Conservation (phyloP, 2,113 vertebrate species). For the Pollimyrus isidori region DNA sequence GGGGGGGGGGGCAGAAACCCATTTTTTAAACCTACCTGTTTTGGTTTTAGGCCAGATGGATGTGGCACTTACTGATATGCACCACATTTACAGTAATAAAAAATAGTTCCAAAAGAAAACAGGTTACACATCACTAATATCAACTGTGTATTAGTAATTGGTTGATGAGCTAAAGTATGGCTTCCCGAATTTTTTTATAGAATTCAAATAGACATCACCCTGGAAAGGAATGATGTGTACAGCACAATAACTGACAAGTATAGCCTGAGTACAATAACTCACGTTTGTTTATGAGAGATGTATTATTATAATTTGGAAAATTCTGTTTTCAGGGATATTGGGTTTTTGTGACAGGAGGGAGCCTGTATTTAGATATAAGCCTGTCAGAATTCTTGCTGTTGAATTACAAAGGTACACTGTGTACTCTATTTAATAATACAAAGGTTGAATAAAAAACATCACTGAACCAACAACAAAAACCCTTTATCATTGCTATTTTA, state of each 20-base stretch:
- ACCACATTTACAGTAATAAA: background rate
- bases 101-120: background rate
- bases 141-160: background rate
- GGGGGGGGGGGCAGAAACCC: background rate
- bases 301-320: conserved; percentile 36
- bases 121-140: background rate
- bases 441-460: conserved; percentile 47
- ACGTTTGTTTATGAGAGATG: conserved; percentile 18
- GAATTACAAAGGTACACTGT: conserved; percentile 49
- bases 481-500: background rate
- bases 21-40: background rate
- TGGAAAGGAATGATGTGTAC: background rate
- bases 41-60: background rate
- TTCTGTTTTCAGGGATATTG: conserved; percentile 48
- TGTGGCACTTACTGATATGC: no score
- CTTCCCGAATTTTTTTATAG: conserved; percentile 2
- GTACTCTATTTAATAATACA: conserved; percentile 50
- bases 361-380: conserved; percentile 55
- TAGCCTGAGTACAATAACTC: conserved; percentile 23
- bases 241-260: conserved; percentile 10
- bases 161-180: background rate
- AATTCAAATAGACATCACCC: background rate
- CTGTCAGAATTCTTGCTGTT: conserved; percentile 58
- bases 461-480: conserved; percentile 12
- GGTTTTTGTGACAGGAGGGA: conserved; percentile 54